phyloP scores from a whole-genome alignment of 2,888 invertebrate species.

The Deilephila porcellus region DNA sequence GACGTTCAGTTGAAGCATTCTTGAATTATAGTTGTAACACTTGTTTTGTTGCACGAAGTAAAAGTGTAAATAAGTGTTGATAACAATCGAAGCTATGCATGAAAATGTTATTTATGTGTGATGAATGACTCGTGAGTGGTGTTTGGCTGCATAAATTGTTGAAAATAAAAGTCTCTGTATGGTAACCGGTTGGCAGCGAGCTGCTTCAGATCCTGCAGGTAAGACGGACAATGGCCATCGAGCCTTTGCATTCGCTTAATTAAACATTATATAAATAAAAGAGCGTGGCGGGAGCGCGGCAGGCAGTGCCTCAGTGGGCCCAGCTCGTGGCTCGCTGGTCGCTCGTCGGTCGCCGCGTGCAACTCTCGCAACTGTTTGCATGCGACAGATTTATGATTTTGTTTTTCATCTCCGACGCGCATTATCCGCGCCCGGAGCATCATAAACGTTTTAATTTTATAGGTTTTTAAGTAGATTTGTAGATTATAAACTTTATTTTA shows the following conservation, averaged over 20 bases:
- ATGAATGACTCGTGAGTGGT: slow-evolving; percentile 63
- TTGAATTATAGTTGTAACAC: slow-evolving; percentile 20
- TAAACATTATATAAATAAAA: slow-evolving; percentile 74
- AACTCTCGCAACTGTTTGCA: slow-evolving; percentile 30
- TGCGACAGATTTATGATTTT: slow-evolving; percentile 32
- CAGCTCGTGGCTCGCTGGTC: background rate
- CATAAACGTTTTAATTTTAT: slow-evolving; percentile 25
- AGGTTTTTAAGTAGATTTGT: slow-evolving; percentile 22
- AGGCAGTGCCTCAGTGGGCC: background rate
- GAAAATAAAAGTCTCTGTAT: slow-evolving; percentile 69
- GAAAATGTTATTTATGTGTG: slow-evolving; percentile 50
- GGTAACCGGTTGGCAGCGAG: slow-evolving; percentile 64
- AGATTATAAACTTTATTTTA: slow-evolving; percentile 6
- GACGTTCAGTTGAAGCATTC: background rate
- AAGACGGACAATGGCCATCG: slow-evolving; percentile 78
- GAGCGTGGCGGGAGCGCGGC: slow-evolving; percentile 37
- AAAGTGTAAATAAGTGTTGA: slow-evolving; percentile 41
- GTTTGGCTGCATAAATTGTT: slow-evolving; percentile 71
- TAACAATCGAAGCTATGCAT: slow-evolving; percentile 40
- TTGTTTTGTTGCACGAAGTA: slow-evolving; percentile 14
- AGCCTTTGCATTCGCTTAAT: slow-evolving; percentile 75
- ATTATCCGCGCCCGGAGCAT: slow-evolving; percentile 18
- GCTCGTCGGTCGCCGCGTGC: slow-evolving; percentile 5
- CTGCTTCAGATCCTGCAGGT: slow-evolving; percentile 75
- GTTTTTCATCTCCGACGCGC: slow-evolving; percentile 23